A percentile compares a stretch with the other conserved stretches of the same genome.
phyloP scores from a whole-genome alignment of 2,888 invertebrate species.

The Cartodere bifasciata region DNA sequence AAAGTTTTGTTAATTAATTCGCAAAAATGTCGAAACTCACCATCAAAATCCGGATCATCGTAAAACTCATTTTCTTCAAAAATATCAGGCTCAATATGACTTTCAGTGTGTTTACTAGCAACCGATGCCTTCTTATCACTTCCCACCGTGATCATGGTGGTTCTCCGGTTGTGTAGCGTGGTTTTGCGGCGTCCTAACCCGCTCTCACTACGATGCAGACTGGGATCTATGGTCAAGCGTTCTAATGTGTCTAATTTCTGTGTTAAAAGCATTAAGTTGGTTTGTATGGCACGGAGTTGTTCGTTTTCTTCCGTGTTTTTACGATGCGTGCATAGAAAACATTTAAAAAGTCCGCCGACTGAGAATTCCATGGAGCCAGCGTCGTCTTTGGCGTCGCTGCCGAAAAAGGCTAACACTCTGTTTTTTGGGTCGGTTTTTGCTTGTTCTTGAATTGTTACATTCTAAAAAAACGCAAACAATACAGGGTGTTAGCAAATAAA shows the following conservation, averaged over 20 bases:
- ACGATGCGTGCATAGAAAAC: conserved; percentile 39
- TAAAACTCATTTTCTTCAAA: too few species aligned
- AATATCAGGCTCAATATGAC: too few species aligned
- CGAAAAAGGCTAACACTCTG: conserved; percentile 28
- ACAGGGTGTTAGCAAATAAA: too few species aligned
- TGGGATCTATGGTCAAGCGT: conserved; percentile 17
- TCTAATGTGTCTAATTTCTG: conserved; percentile 36
- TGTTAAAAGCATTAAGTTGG: conserved; percentile 33
- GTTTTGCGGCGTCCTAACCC: conserved; percentile 47
- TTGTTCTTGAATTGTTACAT: too few species aligned
- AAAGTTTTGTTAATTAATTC: too few species aligned
- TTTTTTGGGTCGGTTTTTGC: conserved; percentile 29
- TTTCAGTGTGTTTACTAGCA: too few species aligned
- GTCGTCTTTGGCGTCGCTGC: conserved; percentile 25
- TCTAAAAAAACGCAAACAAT: too few species aligned
- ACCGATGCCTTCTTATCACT: too few species aligned
- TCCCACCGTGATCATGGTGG: too few species aligned
- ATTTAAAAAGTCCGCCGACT: conserved; percentile 41
- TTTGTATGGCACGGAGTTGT: conserved; percentile 29
- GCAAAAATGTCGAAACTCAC: too few species aligned
- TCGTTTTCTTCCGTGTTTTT: conserved; percentile 34
- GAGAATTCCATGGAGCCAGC: conserved; percentile 41
- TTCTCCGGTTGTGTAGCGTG: too few species aligned
- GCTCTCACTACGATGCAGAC: conserved; percentile 40
- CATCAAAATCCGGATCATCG: too few species aligned